A percentile compares a stretch with the other conserved stretches of the same genome.
These are phyloP conservation scores for Microplitis deprimator DNA, from an alignment of 2,888 invertebrate species.

Conservation along the genomic window DNA sequence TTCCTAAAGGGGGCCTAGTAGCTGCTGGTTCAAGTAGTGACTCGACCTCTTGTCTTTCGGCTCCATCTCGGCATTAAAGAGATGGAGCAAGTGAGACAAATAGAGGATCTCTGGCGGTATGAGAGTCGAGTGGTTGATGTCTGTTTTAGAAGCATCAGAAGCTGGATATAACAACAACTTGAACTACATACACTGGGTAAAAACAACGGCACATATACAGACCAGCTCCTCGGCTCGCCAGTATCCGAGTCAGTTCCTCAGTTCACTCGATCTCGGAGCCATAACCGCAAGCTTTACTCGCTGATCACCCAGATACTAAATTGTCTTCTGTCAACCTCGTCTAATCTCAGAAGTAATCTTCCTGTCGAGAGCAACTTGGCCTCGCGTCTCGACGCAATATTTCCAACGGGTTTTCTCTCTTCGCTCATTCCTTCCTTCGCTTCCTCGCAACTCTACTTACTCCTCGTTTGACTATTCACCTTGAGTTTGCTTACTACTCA, in stretches of 20 bases:
- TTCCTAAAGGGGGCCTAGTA: constrained; percentile 43
- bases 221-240: no score
- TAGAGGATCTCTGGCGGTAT: constrained; percentile 25
- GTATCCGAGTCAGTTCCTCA: no score
- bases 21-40: constrained; percentile 17
- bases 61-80: neutral
- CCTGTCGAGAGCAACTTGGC: constrained; percentile 25
- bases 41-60: constrained; percentile 38
- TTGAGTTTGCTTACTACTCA: neutral
- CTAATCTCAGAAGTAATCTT: constrained; percentile 51
- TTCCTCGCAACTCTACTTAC: neutral
- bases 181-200: no score
- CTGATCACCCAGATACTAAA: constrained; percentile 52
- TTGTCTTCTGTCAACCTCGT: constrained; percentile 48
- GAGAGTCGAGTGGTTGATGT: constrained; percentile 40
- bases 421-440: neutral
- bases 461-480: neutral
- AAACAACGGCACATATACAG: no score
- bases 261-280: constrained; percentile 48
- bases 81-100: neutral
- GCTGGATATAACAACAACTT: no score
- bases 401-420: neutral
- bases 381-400: neutral
- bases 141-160: no score
- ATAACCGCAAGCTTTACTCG: constrained; percentile 46